Evolutionary conservation across 1,140 invertebrate species (phyloP).

Genomic region (Elymnias hypermnestra): DNA sequence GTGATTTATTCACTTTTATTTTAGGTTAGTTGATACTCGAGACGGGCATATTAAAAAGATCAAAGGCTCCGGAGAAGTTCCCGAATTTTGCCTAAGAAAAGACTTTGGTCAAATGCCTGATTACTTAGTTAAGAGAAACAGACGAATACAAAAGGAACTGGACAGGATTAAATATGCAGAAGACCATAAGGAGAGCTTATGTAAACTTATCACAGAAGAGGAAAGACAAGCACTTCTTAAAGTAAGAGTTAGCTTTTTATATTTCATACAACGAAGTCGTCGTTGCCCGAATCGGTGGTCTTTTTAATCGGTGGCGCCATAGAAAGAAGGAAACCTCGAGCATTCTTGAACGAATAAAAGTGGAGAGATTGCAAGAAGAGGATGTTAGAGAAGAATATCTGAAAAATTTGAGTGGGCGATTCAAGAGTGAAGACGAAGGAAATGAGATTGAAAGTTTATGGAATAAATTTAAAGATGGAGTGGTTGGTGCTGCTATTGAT

Average conservation of each 20-base stretch:
- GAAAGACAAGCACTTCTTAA: constrained; percentile 48
- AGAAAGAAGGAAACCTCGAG: too few species aligned
- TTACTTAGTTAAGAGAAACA: constrained; percentile 55
- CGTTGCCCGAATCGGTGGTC: too few species aligned
- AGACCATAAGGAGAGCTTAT: constrained; percentile 57
- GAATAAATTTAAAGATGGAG: too few species aligned
- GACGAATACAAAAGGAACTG: constrained; percentile 39
- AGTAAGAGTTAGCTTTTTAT: constrained; percentile 28
- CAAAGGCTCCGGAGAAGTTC: constrained; percentile 65
- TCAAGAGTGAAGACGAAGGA: too few species aligned
- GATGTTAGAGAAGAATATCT: too few species aligned
- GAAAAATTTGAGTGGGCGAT: too few species aligned
- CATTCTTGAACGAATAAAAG: too few species aligned
- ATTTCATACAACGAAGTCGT: too few species aligned
- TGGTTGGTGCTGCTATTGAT: too few species aligned
- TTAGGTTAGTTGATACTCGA: constrained; percentile 61
- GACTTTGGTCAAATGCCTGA: constrained; percentile 63
- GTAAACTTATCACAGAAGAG: constrained; percentile 50
- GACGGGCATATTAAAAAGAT: constrained; percentile 65
- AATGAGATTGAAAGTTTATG: too few species aligned
- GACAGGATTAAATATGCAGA: constrained; percentile 45
- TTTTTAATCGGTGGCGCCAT: too few species aligned
- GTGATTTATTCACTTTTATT: neutral
- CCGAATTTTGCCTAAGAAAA: constrained; percentile 54
- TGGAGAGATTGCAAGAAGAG: too few species aligned